Base-by-base conservation (phyloP, 2,797 vertebrate species). In the Thaleichthys pacificus region DNA sequence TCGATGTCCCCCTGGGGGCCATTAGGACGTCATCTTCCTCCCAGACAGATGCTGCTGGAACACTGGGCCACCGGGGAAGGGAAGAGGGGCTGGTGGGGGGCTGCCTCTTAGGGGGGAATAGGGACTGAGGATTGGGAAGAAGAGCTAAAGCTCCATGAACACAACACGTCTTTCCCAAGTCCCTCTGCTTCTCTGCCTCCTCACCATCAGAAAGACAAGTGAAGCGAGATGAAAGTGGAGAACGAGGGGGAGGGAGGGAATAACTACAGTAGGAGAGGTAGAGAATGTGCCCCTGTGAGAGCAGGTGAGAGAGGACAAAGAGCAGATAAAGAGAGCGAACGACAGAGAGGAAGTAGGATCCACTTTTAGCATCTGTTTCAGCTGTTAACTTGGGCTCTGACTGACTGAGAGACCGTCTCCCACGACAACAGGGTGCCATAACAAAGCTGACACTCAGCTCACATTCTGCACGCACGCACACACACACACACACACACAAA, bases 21-120 rank as follows among this genome's bases (percentile, higher is more conserved):
- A 86, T 85, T 87, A 86, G 85, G 78, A 87, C 79, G 77, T 82
- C 81, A 80, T 86, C 82, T 80, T 84, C 86, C 72, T 86, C 62
- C 66, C 60, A 77, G 85, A 91, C 90, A 92, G 89, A 89, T 89
- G 89, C 83, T 85, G 86, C 85, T 86, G 89, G 82, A 81, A 89
- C 74, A 76, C 84, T 82, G 70, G 42, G 38, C 57, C 3, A 24
- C 24, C 22, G 4, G 70, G 42, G 24, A 49, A 24, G 54, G 35
- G 38, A n/a, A 26, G 32, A 54, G 17, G 26, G 47, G 35, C 51
- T 19, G 49, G 26, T 51, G 54, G 57, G 57, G 64, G 19, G 68
- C 28, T 19, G 28, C 49, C 26, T 82, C 79, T 51, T 51, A 51
- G 47, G 11, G 9, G 47, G 47, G 11, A 17, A 64, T 70, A 74